Base-by-base conservation (phyloP, 2,888 invertebrate species). In the Caradrina kadenii region DNA sequence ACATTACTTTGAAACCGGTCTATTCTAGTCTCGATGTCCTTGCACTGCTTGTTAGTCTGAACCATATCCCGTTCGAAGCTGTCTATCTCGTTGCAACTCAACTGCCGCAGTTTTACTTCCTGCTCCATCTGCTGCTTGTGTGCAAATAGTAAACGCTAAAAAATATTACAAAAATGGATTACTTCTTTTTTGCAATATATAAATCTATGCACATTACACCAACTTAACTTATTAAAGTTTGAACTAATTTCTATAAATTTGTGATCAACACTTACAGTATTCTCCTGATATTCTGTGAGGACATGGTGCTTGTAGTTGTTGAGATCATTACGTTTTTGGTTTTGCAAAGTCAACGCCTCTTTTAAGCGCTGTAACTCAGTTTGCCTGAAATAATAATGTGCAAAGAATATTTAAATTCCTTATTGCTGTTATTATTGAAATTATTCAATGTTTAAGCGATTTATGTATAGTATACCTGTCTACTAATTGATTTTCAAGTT, bases 91-190 rank as follows among this genome's bases (percentile, higher is more conserved):
- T 88, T 96, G 81, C 87, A 91, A 22, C 92, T 93, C 73, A 93
- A 86, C 87, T 93, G 96, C 77, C 92, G 97, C 91, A 93, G 94
- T 89, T 97, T 97, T 59, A 97, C 96, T 90, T 98, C 97, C 60
- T 96, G 96, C 73, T 97, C 97, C 69, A 97, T 89, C 88, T 98
- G 98, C 66, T 97, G 96, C 76, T 97, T 97, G 80, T 97, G 97
- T 0, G 97, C 97, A 62, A 96, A 96, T 58, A 98, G 91, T 11
- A 98, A 93, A 85, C 97, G 96, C 96, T 97, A 92, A 39, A 93
- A 90, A 22, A n/a, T 56, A 39, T 0, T 11, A 74, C 13, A 39
- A 8, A 49, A 13, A 72, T 19, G 11, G 19, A 0, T n/a, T 10
- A 48, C 0, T 5, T 26, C 7, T 17, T 45, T 15, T 11, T 50